phyloP scores from a whole-genome alignment of 2,888 invertebrate genomes.

The Lasioglossum morio region DNA sequence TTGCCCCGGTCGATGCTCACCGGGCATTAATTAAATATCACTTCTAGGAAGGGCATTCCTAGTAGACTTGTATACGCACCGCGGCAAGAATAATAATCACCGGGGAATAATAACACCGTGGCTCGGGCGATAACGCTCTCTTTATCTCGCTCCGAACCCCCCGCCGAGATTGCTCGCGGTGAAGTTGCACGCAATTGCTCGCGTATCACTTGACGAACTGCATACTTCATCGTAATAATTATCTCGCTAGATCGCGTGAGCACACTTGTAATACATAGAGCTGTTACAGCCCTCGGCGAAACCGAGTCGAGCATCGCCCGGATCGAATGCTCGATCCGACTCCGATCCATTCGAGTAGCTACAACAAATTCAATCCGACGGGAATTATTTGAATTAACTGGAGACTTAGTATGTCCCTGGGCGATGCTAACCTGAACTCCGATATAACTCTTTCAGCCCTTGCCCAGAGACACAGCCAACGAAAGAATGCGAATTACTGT shows the following conservation, averaged over 20 bases:
- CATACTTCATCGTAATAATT: slow-evolving; percentile 60
- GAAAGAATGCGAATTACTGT: not conserved
- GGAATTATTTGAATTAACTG: slow-evolving; percentile 13
- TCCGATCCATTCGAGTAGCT: not conserved
- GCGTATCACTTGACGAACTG: slow-evolving; percentile 62
- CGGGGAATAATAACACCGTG: slow-evolving; percentile 65
- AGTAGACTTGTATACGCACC: slow-evolving; percentile 38
- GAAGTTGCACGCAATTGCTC: slow-evolving; percentile 59
- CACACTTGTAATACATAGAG: slow-evolving; percentile 42
- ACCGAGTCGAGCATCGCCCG: not conserved
- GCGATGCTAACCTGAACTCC: not conserved
- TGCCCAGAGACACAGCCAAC: not conserved
- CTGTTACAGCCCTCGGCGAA: slow-evolving; percentile 17
- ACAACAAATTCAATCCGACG: not conserved
- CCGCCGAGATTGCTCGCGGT: slow-evolving; percentile 42
- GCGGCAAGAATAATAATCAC: slow-evolving; percentile 63
- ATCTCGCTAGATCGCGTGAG: slow-evolving; percentile 66
- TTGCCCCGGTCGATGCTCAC: slow-evolving; percentile 34
- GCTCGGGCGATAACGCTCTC: slow-evolving; percentile 44
- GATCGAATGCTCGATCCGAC: not conserved
- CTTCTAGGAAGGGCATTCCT: slow-evolving; percentile 58
- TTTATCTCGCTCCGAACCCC: slow-evolving; percentile 36
- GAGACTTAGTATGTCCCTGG: not conserved
- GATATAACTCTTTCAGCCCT: not conserved
- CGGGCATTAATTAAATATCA: slow-evolving; percentile 71